Percentiles rank a stretch among this genome's conserved stretches.
Conservation (phyloP, 2,797 vertebrate species). For the Taeniopygia guttata region DNA sequence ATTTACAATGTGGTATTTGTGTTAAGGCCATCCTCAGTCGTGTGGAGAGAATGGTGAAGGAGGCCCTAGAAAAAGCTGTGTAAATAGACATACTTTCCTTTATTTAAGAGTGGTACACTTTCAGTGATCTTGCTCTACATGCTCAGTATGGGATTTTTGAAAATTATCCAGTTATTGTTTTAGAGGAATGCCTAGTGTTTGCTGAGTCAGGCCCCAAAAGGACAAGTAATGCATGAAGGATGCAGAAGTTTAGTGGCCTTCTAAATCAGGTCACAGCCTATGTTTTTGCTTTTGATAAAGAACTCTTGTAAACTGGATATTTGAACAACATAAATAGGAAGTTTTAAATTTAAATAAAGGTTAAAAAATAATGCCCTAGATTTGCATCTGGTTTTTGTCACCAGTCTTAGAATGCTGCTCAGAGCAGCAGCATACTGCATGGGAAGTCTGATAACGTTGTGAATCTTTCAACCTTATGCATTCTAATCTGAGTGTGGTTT, state of each 20-base stretch:
- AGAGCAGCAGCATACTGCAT: background rate
- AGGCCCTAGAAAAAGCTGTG: background rate
- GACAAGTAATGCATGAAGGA: background rate
- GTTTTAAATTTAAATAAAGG: conserved; percentile 49
- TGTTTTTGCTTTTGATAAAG: conserved; percentile 52
- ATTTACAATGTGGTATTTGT: background rate
- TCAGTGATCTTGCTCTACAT: background rate
- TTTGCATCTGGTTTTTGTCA: conserved; percentile 58
- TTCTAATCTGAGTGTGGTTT: conserved; percentile 53
- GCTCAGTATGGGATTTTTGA: background rate
- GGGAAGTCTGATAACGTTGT: conserved; percentile 47
- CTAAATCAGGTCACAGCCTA: background rate
- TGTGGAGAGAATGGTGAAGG: background rate
- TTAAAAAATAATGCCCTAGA: conserved; percentile 30
- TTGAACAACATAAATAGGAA: conserved; percentile 38
- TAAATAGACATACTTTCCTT: background rate
- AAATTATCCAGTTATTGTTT: background rate
- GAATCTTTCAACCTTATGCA: conserved; percentile 28
- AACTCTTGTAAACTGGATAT: conserved; percentile 33
- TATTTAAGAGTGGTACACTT: background rate
- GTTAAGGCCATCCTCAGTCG: background rate
- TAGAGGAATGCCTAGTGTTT: background rate
- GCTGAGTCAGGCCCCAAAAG: background rate
- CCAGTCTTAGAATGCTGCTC: conserved; percentile 5
- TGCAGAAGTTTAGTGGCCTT: background rate